These are phyloP conservation scores for Brachionus sp. DNA, from an alignment of 1,140 invertebrate species.

Conservation along the genomic window DNA sequence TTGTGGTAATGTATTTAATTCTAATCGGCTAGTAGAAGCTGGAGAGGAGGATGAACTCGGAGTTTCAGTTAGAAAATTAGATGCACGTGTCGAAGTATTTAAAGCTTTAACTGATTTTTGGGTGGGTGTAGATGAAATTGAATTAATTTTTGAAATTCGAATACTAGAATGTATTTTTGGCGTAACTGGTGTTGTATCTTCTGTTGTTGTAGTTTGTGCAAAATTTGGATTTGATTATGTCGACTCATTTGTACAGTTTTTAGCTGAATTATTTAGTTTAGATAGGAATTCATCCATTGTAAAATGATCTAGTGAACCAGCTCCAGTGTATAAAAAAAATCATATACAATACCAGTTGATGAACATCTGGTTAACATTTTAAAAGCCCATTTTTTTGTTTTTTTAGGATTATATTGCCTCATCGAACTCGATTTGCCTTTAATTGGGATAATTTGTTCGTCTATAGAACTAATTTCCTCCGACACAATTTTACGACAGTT, in stretches of 20 bases:
- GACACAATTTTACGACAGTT: slow-evolving; percentile 49
- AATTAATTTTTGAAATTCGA: slow-evolving; percentile 37
- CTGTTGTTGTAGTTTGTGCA: background rate
- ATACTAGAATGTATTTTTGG: slow-evolving; percentile 25
- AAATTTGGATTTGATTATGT: slow-evolving; percentile 14
- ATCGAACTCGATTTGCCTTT: slow-evolving; percentile 52
- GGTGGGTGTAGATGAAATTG: slow-evolving; percentile 13
- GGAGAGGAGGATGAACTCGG: no score
- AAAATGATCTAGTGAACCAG: slow-evolving; percentile 11
- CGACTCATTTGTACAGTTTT: slow-evolving; percentile 10
- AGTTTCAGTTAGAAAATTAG: no score
- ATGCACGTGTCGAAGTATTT: background rate
- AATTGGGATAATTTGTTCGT: slow-evolving; percentile 51
- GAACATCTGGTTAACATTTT: slow-evolving; percentile 56
- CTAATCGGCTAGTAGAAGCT: no score
- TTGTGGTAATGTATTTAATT: no score
- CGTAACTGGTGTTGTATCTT: slow-evolving; percentile 17
- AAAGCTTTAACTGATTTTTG: slow-evolving; percentile 27
- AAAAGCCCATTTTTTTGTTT: slow-evolving; percentile 57
- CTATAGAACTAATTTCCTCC: slow-evolving; percentile 54
- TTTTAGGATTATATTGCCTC: slow-evolving; percentile 55
- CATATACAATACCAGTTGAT: slow-evolving; percentile 54
- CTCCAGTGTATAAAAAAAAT: slow-evolving; percentile 56
- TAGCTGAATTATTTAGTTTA: slow-evolving; percentile 18
- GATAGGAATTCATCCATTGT: slow-evolving; percentile 20